Conservation (phyloP, 1,140 invertebrate genomes). For the Lepidurus packardi region DNA sequence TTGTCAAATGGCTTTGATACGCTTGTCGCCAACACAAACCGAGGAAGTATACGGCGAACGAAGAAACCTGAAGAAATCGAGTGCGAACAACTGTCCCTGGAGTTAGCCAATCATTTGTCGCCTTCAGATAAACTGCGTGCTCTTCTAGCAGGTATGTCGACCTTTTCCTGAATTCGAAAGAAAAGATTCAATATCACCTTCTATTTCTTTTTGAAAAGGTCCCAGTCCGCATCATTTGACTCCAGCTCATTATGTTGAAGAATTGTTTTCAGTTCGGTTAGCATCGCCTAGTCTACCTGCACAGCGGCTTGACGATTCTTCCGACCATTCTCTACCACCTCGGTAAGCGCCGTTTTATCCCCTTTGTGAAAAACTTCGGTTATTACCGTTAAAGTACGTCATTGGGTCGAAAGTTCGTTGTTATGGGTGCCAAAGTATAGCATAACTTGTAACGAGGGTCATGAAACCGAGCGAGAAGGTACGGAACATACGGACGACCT, state of each 20-base stretch:
- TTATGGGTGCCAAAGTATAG: not conserved
- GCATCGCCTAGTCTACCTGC: not conserved
- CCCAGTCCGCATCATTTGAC: slow-evolving; percentile 1
- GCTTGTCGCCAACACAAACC: not conserved
- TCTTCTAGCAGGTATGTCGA: not conserved
- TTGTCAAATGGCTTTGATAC: slow-evolving; percentile 2
- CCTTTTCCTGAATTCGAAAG: not conserved
- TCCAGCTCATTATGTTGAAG: slow-evolving; percentile 5
- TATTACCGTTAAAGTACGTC: not conserved
- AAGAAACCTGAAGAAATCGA: slow-evolving; percentile 71
- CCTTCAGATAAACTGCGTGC: slow-evolving; percentile 60
- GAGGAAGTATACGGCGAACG: slow-evolving; percentile 38
- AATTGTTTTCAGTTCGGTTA: not conserved
- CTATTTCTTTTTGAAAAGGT: not conserved
- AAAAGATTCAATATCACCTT: not conserved
- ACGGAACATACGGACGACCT: not conserved
- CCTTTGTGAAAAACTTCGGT: not conserved
- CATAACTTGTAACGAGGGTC: not conserved
- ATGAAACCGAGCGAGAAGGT: not conserved
- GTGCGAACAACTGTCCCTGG: slow-evolving; percentile 66
- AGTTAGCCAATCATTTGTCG: slow-evolving; percentile 62
- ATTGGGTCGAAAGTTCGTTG: not conserved
- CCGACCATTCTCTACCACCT: not conserved
- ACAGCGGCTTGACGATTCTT: not conserved
- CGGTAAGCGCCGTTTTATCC: not conserved